These are phyloP conservation scores for Yponomeuta evonymella DNA, from an alignment of 2,888 invertebrate genomes.

Conservation along the genomic window DNA sequence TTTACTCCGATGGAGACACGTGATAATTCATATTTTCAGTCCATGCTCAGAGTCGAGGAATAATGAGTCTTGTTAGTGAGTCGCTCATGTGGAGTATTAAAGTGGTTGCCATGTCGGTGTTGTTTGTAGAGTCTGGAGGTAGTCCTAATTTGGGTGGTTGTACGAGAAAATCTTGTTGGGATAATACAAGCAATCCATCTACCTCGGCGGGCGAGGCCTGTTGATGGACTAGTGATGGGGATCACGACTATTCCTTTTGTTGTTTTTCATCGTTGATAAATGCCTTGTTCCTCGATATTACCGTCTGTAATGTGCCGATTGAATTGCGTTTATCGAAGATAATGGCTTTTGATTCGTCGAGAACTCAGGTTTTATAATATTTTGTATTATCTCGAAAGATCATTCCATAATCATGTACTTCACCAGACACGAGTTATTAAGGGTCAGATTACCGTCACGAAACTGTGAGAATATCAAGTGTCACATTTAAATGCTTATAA, in stretches of 20 bases:
- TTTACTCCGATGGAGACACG: constrained; percentile 9
- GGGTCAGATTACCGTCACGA: neutral
- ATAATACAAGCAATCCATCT: constrained; percentile 69
- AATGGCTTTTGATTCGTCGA: constrained; percentile 38
- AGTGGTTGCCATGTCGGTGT: constrained; percentile 41
- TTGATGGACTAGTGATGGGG: constrained; percentile 69
- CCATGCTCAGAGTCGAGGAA: constrained; percentile 24
- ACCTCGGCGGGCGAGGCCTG: constrained; percentile 40
- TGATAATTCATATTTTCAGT: constrained; percentile 9
- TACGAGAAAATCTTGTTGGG: constrained; percentile 54
- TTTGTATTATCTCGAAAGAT: neutral
- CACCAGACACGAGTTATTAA: neutral
- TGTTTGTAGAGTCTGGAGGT: constrained; percentile 52
- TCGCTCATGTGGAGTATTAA: constrained; percentile 43
- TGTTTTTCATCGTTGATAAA: constrained; percentile 66
- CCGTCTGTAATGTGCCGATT: constrained; percentile 37
- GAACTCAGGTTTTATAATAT: neutral
- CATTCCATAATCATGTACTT: neutral
- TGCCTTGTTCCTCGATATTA: constrained; percentile 54
- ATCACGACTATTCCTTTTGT: constrained; percentile 59
- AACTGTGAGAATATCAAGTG: constrained; percentile 7
- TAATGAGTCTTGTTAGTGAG: constrained; percentile 42
- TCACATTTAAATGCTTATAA: constrained; percentile 12
- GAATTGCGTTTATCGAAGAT: constrained; percentile 56
- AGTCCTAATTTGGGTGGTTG: constrained; percentile 47